phyloP scores from a whole-genome alignment of 2,888 invertebrate species.

The Orchesella flavescens region DNA sequence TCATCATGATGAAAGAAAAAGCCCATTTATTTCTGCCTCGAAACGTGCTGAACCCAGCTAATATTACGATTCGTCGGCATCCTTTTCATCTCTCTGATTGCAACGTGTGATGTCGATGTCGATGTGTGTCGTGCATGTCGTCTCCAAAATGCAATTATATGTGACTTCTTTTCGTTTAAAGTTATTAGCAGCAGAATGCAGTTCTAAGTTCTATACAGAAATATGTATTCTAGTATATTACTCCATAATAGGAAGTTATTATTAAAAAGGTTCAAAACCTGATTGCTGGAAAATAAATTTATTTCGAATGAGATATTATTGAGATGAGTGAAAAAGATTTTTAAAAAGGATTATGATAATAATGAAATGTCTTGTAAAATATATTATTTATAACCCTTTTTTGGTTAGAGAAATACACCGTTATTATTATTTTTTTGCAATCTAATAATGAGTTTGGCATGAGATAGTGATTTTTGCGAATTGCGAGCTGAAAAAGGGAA shows the following conservation, averaged over 20 bases:
- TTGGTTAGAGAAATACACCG: neutral
- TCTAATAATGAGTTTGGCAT: no score
- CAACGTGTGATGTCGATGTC: neutral
- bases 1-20: constrained; percentile 26
- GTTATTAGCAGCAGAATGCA: no score
- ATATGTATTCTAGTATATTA: neutral
- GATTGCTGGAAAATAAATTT: constrained; percentile 12
- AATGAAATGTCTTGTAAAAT: constrained; percentile 2
- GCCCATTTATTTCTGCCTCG: constrained; percentile 20
- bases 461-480: neutral
- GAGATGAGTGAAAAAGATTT: neutral
- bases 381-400: constrained; percentile 15
- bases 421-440: neutral
- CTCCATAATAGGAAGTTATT: constrained; percentile 8
- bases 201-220: no score
- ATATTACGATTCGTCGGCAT: constrained; percentile 46
- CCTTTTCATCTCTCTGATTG: constrained; percentile 18
- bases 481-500: neutral
- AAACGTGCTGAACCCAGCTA: constrained; percentile 44
- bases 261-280: neutral
- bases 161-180: no score
- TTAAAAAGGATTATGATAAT: neutral
- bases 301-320: no score
- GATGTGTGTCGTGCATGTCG: neutral
- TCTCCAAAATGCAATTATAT: no score